Percentiles rank a stretch among this genome's conserved stretches.
phyloP scores from a whole-genome alignment of 1,140 invertebrate genomes.

The Heterodera carotae region DNA sequence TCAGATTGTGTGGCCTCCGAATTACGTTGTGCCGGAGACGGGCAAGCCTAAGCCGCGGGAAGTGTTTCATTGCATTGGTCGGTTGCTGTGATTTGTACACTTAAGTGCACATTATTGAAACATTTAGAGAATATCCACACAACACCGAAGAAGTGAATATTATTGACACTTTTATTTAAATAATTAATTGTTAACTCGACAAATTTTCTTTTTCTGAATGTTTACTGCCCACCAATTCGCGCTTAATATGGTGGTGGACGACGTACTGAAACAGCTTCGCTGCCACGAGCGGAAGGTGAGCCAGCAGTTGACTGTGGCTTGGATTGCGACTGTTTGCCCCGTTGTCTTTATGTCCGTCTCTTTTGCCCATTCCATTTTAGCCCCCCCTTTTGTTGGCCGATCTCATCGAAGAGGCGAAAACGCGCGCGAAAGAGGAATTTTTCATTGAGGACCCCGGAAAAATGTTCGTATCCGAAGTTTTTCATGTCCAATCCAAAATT shows the following conservation, averaged over 20 bases:
- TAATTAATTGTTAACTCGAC: neutral
- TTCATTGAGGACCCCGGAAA: constrained; percentile 54
- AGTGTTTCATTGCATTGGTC: constrained; percentile 60
- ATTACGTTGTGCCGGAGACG: constrained; percentile 63
- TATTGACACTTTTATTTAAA: neutral
- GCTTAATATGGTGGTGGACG: constrained; percentile 60
- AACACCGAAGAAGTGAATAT: constrained; percentile 47
- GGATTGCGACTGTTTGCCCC: no score
- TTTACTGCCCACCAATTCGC: constrained; percentile 50
- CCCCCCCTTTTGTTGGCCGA: constrained; percentile 52
- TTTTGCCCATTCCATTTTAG: constrained; percentile 42
- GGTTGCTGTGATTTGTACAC: neutral
- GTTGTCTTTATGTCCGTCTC: constrained; percentile 1
- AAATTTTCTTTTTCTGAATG: neutral
- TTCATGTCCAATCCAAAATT: constrained; percentile 59
- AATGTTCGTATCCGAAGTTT: constrained; percentile 63
- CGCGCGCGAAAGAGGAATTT: constrained; percentile 57
- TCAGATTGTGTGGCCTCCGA: constrained; percentile 62
- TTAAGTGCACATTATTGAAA: neutral
- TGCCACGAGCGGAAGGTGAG: constrained; percentile 51
- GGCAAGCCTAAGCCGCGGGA: constrained; percentile 59
- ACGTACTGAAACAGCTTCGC: constrained; percentile 57
- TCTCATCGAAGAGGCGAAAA: constrained; percentile 56
- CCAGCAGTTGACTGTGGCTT: no score
- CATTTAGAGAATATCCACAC: constrained; percentile 54